Percentiles rank a stretch among this genome's conserved stretches.
These are phyloP conservation scores for Perodicticus potto DNA, from an alignment of 2,797 vertebrate genomes.

Conservation along the genomic window DNA sequence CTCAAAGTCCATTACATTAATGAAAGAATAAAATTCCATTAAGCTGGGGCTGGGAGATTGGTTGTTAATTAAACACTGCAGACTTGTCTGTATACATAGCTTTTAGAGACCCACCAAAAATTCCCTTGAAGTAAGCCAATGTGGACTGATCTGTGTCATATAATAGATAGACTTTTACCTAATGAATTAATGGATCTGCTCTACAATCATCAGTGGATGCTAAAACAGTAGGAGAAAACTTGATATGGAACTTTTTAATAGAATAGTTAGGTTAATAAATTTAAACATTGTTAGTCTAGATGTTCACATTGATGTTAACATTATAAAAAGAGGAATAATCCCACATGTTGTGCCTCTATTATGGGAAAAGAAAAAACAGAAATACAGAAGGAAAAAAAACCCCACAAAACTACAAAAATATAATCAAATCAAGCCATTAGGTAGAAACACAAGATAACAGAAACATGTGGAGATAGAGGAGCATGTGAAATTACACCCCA, in stretches of 20 bases:
- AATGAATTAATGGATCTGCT: conserved; percentile 40
- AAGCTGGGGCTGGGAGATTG: neutral
- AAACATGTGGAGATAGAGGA: neutral
- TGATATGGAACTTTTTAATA: conserved; percentile 4
- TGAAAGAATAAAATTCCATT: conserved; percentile 59
- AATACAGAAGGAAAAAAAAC: neutral
- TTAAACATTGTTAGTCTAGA: conserved; percentile 12
- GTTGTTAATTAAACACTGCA: conserved; percentile 57
- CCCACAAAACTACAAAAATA: neutral
- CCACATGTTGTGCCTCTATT: neutral
- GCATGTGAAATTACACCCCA: neutral
- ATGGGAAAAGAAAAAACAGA: neutral
- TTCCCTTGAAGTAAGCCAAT: conserved; percentile 1
- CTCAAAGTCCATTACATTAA: conserved; percentile 67
- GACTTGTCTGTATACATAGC: neutral
- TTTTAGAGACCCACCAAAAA: conserved; percentile 20
- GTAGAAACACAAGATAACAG: neutral
- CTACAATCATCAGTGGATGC: neutral
- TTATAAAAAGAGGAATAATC: neutral
- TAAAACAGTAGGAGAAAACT: conserved; percentile 22
- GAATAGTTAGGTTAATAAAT: conserved; percentile 11
- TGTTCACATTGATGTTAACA: neutral
- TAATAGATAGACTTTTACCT: conserved; percentile 63
- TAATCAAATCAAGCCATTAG: neutral
- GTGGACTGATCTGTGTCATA: conserved; percentile 21